Base-by-base conservation (phyloP, 1,140 invertebrate species). In the Ostrea denselamellosa region DNA sequence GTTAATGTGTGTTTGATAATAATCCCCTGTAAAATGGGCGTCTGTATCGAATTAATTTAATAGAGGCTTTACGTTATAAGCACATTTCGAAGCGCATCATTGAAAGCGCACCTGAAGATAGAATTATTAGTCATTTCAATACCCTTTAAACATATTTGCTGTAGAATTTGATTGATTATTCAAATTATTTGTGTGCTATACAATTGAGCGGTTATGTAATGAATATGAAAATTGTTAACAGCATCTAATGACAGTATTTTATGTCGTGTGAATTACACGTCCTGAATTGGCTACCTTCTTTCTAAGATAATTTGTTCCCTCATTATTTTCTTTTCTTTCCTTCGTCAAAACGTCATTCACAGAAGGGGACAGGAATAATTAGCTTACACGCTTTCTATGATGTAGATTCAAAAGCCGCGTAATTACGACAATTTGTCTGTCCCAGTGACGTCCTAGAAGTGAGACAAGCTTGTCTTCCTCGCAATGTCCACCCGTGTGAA, bases 371-470 rank as follows among this genome's bases (percentile, higher is more conserved):
- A 25, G 68, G 9, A 77, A 77, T 77, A 77, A 77, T 77, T 77
- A 77, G 68, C 68, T 77, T 14, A 77, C 68, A 77, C 68, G 25
- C 28, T 77, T 28, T 28, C 68, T 77, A 77, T 77, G 68, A 77
- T 77, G 68, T 77, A 77, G 68, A 77, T 77, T 28, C 68, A 77
- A 77, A 77, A 77, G 68, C 25, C 68, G 68, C 68, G 28, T 77
- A 77, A 77, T 77, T 77, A 77, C 68, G 68, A 77, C 68, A 77
- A 77, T 77, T 77, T 77, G 25, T 77, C 68, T 34, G 68, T 77
- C 28, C 12, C 9, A 25, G 68, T 77, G 68, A 77, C 68, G 68
- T 77, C 68, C 28, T 77, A 34, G 10, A 77, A 77, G 68, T 77
- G 68, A 25, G 68, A 77, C 68, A 77, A 10, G 68, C 68, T 12